Percentiles rank a stretch among this genome's conserved stretches.
phyloP scores from a whole-genome alignment of 1,140 invertebrate species.

The Venustaconcha ellipsiformis region DNA sequence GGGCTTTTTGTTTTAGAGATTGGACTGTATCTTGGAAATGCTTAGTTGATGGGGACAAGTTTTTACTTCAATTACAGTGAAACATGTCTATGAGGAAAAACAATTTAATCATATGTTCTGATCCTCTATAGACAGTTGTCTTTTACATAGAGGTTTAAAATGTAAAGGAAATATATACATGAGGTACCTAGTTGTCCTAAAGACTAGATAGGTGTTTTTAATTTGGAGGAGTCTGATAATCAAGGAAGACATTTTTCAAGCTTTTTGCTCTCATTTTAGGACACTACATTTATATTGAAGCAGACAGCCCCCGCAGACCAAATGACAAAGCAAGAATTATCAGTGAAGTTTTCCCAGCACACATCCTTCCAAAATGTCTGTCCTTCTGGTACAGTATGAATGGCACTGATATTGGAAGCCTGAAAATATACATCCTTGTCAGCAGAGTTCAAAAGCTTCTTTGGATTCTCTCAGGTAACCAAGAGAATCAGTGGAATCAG shows the following conservation, averaged over 20 bases:
- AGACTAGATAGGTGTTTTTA: too few species aligned
- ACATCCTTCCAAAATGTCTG: constrained; percentile 35
- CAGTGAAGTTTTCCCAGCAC: constrained; percentile 31
- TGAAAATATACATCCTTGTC: constrained; percentile 41
- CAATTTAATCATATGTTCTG: too few species aligned
- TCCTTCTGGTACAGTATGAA: constrained; percentile 83
- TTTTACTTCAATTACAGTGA: too few species aligned
- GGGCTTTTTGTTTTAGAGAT: too few species aligned
- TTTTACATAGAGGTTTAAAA: too few species aligned
- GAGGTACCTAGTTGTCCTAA: too few species aligned
- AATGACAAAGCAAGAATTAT: constrained; percentile 51
- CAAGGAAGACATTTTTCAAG: neutral
- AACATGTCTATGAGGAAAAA: too few species aligned
- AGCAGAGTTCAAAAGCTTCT: constrained; percentile 20
- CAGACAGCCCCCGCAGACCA: constrained; percentile 44
- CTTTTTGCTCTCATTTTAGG: constrained; percentile 29
- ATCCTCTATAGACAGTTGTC: too few species aligned
- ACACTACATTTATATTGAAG: constrained; percentile 57
- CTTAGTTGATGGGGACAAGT: too few species aligned
- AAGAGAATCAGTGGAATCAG: constrained; percentile 43
- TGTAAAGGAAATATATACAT: too few species aligned
- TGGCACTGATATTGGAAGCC: constrained; percentile 67
- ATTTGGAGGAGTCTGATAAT: too few species aligned
- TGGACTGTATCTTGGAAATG: too few species aligned
- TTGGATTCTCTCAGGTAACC: constrained; percentile 45